Conservation (phyloP, 1,140 invertebrate genomes). For the Bombus fervidus region DNA sequence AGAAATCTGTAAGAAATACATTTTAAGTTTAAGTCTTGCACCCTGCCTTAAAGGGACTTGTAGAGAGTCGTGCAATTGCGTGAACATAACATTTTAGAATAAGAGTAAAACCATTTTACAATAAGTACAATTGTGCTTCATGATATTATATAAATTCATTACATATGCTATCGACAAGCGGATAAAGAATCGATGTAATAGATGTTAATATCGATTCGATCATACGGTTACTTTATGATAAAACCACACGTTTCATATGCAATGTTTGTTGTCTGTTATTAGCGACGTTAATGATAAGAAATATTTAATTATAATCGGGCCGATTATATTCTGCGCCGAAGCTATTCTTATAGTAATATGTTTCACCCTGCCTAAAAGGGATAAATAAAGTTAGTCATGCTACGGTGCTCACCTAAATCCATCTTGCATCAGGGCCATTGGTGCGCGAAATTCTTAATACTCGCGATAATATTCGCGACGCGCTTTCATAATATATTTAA, state of each 20-base stretch:
- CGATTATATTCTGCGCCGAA: conserved; percentile 65
- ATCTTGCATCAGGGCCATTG: conserved; percentile 66
- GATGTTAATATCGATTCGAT: not conserved
- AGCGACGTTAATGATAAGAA: not conserved
- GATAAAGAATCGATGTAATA: not conserved
- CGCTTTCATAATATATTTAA: conserved; percentile 65
- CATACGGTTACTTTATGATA: not conserved
- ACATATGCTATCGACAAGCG: not conserved
- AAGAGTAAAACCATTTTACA: conserved; percentile 48
- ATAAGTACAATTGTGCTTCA: conserved; percentile 25
- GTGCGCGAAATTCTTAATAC: conserved; percentile 36
- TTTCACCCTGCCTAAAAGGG: conserved; percentile 74
- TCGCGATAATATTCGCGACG: conserved; percentile 42
- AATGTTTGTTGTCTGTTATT: not conserved
- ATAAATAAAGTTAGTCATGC: conserved; percentile 71
- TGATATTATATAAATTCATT: conserved; percentile 12
- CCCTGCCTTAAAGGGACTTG: conserved; percentile 75
- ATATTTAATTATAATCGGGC: conserved; percentile 61
- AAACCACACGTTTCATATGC: not conserved
- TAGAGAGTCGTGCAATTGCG: conserved; percentile 75
- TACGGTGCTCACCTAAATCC: conserved; percentile 69
- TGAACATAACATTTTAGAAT: conserved; percentile 54
- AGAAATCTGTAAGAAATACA: conserved; percentile 69
- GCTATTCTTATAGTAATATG: conserved; percentile 63
- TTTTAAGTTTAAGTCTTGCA: conserved; percentile 64